phyloP scores from a whole-genome alignment of 2,113 vertebrate species.

The Addax nasomaculatus region DNA sequence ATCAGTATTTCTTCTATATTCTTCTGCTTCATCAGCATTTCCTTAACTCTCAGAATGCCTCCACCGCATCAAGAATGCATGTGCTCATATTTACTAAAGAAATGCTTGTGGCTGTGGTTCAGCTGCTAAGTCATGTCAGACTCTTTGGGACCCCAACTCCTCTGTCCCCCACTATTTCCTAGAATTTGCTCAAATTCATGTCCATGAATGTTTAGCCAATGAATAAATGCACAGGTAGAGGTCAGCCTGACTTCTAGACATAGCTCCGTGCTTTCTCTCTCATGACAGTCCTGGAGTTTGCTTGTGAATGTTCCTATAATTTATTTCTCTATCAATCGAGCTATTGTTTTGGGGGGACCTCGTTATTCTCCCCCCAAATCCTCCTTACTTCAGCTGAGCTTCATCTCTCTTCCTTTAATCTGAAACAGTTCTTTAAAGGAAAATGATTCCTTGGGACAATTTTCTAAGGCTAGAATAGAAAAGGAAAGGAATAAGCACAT shows the following conservation, averaged over 20 bases:
- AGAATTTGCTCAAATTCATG: neutral
- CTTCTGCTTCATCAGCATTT: neutral
- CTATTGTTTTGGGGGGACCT: neutral
- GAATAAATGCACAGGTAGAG: neutral
- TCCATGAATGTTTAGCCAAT: neutral
- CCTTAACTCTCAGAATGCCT: neutral
- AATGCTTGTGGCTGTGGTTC: neutral
- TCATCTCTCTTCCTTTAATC: neutral
- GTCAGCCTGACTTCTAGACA: fast-evolving
- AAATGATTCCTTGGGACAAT: neutral
- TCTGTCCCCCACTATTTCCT: neutral
- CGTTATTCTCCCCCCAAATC: neutral
- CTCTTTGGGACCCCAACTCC: neutral
- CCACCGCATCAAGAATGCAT: fast-evolving
- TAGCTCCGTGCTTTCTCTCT: neutral
- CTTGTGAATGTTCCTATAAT: too few relatives aligned
- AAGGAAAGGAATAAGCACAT: neutral
- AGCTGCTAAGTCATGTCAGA: neutral
- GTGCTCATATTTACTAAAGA: neutral
- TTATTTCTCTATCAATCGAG: neutral
- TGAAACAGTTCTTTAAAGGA: neutral
- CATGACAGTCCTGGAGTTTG: neutral
- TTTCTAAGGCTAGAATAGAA: neutral
- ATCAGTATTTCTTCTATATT: neutral
- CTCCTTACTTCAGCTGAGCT: neutral